A percentile compares a stretch with the other conserved stretches of the same genome.
Conservation (phyloP, 2,797 vertebrate species). For the Naso thynnoides region DNA sequence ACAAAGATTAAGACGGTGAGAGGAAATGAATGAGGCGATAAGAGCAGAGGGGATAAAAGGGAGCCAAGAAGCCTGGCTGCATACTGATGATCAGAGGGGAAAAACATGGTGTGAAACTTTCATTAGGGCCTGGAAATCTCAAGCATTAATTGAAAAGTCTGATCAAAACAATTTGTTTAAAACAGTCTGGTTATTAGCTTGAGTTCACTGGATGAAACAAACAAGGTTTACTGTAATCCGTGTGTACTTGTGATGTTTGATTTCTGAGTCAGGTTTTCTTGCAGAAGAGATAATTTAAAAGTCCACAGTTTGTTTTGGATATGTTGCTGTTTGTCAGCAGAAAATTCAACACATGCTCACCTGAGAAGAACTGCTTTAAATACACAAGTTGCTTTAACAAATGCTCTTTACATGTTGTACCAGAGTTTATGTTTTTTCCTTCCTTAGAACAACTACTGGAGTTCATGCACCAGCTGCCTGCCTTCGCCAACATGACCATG, state of each 20-base stretch:
- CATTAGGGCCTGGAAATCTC: neutral
- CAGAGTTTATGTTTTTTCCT: neutral
- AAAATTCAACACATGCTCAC: slow-evolving; percentile 6
- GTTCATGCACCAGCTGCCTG: slow-evolving; percentile 99
- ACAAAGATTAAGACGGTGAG: neutral
- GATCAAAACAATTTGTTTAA: neutral
- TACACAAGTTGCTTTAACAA: neutral
- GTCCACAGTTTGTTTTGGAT: slow-evolving; percentile 9
- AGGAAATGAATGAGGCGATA: slow-evolving; percentile 24
- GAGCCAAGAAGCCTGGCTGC: slow-evolving; percentile 7
- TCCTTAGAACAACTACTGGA: slow-evolving; percentile 95
- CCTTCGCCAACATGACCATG: slow-evolving; percentile 99
- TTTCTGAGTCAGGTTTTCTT: neutral
- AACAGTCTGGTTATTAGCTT: neutral
- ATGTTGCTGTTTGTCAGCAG: slow-evolving; percentile 15
- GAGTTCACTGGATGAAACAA: neutral
- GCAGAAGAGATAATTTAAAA: slow-evolving; percentile 21
- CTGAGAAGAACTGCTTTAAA: slow-evolving; percentile 8
- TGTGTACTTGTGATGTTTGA: neutral
- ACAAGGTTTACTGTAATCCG: neutral
- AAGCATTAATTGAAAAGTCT: neutral
- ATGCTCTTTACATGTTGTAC: slow-evolving; percentile 1
- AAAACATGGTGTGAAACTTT: slow-evolving; percentile 19
- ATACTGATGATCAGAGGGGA: slow-evolving; percentile 5
- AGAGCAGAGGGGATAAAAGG: slow-evolving; percentile 10